Evolutionary conservation across 2,797 vertebrate species (phyloP).

Genomic region (Catostomus latipinnis): DNA sequence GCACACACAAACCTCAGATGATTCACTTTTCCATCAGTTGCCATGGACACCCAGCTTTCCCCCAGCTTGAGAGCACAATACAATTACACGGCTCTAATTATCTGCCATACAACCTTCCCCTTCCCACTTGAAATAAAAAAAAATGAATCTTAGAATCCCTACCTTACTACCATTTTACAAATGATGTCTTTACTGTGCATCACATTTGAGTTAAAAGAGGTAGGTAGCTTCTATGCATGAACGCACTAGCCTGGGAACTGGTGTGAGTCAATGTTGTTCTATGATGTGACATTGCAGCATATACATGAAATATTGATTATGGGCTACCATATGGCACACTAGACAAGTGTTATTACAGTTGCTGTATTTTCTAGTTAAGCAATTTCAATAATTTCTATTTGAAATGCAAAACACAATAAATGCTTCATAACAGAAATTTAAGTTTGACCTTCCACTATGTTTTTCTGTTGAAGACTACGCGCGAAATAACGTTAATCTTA

Average conservation of each 20-base stretch:
- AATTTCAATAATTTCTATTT: not conserved
- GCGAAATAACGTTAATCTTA: no score
- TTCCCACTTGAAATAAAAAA: conserved; percentile 11
- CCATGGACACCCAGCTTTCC: conserved; percentile 64
- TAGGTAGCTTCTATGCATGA: not conserved
- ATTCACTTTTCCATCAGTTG: conserved; percentile 60
- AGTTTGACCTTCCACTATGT: not conserved
- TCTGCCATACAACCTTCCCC: conserved; percentile 26
- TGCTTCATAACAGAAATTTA: not conserved
- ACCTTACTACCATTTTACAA: conserved; percentile 18
- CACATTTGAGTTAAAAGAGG: not conserved
- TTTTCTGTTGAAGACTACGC: not conserved
- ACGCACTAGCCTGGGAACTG: not conserved
- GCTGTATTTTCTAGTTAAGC: not conserved
- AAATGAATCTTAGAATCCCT: conserved; percentile 44
- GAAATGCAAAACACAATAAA: not conserved
- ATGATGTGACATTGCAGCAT: conserved; percentile 1
- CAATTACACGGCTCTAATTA: conserved; percentile 62
- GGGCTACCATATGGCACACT: not conserved
- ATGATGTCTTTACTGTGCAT: not conserved
- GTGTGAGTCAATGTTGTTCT: not conserved
- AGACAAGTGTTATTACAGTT: conserved; percentile 1
- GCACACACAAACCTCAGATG: conserved; percentile 45
- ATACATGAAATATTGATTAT: not conserved
- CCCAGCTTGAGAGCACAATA: conserved; percentile 52